Base-by-base conservation (phyloP, 53 echinoderm and acorn worm species). In the Luidia sarsii region DNA sequence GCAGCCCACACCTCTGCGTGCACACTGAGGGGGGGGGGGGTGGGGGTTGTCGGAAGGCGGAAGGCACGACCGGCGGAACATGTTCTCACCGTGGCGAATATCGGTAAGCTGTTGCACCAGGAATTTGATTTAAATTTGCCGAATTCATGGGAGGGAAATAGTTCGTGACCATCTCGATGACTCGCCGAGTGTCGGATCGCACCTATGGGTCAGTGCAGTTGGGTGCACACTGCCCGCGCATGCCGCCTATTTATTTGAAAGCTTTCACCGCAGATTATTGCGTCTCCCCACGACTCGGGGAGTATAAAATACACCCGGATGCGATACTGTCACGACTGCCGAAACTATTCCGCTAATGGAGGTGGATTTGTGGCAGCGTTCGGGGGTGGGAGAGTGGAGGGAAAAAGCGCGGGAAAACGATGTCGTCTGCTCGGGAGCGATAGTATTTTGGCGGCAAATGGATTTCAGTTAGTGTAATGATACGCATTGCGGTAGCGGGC, bases 291-390 rank as follows among this genome's bases (percentile, higher is more conserved):
- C 41, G 11, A 41, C 11, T 41, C 41, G 41, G 11, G 41, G 6
- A 41, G 41, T 6, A 41, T 7, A 61, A 75, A 77, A 77, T 77
- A 61, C 77, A 32, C 46, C 45, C 24, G 21, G 45, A 60, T 22
- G 77, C 77, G 60, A 77, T 61, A 60, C 31, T 61, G 77, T 77
- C 77, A 77, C 77, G 77, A 19, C 77, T 45, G 59, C 45, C 60
- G 23, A 61, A 77, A 67, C 38, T 61, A 77, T 77, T 77, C 77
- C 13, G 46, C 60, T 77, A 77, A 77, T 77, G 77, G 77, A 77
- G 9, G 45, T 25, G 77, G 43, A 48, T 59, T 59, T 77, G 61
- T 14, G 29, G 61, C 61, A 38, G 75, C 43, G 33, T 41, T 59
- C 5, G 2, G 43, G 20, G 77, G 1, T 36, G 49, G 52, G 29